phyloP scores from a whole-genome alignment of 2,113 vertebrate species.

The Calidris pugnax region DNA sequence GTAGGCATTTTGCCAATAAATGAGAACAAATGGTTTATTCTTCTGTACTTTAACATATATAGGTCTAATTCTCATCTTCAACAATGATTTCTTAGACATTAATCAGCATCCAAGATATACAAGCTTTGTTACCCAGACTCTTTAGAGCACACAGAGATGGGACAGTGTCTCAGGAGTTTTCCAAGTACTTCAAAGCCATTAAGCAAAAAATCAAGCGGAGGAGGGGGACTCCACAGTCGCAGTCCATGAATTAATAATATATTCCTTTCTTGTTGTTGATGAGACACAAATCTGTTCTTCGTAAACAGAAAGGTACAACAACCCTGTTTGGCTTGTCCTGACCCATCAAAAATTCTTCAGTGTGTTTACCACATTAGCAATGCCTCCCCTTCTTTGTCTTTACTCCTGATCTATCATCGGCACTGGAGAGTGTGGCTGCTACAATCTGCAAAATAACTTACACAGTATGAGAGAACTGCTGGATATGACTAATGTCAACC shows the following conservation, averaged over 20 bases:
- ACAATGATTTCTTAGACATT: neutral
- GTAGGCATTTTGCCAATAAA: neutral
- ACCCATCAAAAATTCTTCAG: neutral
- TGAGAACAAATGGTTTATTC: neutral
- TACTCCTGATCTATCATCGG: neutral
- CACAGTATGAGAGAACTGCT: neutral
- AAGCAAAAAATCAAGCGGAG: neutral
- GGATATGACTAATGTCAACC: neutral
- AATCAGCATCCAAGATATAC: neutral
- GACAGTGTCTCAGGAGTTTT: neutral
- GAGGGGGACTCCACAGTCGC: neutral
- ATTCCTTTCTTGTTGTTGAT: neutral
- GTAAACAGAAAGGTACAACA: neutral
- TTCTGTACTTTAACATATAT: neutral
- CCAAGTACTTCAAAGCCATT: neutral
- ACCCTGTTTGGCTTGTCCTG: neutral
- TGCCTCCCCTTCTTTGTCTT: neutral
- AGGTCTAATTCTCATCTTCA: neutral
- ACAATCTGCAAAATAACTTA: neutral
- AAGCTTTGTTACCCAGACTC: neutral
- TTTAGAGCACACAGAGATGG: neutral
- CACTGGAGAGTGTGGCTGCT: rapidly evolving
- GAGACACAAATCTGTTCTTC: neutral
- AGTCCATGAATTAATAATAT: neutral
- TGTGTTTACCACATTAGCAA: neutral